Base-by-base conservation (phyloP, 2,888 invertebrate species). In the Brachyptera putata region DNA sequence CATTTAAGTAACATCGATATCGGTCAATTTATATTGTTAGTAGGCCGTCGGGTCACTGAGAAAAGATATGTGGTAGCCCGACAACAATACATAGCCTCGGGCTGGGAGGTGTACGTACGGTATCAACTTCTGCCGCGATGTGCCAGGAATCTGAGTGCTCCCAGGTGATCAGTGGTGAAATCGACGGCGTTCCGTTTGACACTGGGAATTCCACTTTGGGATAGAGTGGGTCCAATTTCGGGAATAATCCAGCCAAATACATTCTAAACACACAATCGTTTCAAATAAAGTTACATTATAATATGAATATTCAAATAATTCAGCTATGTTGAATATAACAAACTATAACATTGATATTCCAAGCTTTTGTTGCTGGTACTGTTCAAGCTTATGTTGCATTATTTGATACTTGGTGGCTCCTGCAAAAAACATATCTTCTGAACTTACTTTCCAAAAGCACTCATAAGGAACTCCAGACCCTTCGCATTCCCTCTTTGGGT, bases 401-500 rank as follows among this genome's bases (percentile, higher is more conserved):
- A n/a, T n/a, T n/a, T n/a, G n/a, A n/a, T n/a, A n/a, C n/a, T n/a
- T n/a, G n/a, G n/a, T n/a, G n/a, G n/a, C n/a, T n/a, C n/a, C n/a
- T 11, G 5, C 30, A 30, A 30, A 30, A 7, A 30, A 30, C 5
- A 30, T 30, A 5, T 30, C 30, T 30, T 7, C 43, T 11, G 36
- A 43, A 69, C 73, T 77, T 69, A 84, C 84, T 84, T 84, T 70
- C 88, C 88, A 53, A 89, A 69, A 26, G 83, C 83, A 41, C 78
- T 79, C 14, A 86, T 73, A 34, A 88, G 71, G 21, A 82, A 79
- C 65, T 82, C 80, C 0, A 82, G 75, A 37, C 83, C 84, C 70
- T 91, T 85, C 7, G 79, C 80, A 64, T 85, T 81, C 9, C 83
- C 84, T 60, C 83, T 81, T 70, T 87, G 85, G 55, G 91, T 91